Evolutionary conservation across 2,888 invertebrate genomes (phyloP), one percentile per base, ranked within the genome.

Genomic region (Sceliomorpha sp.): DNA sequence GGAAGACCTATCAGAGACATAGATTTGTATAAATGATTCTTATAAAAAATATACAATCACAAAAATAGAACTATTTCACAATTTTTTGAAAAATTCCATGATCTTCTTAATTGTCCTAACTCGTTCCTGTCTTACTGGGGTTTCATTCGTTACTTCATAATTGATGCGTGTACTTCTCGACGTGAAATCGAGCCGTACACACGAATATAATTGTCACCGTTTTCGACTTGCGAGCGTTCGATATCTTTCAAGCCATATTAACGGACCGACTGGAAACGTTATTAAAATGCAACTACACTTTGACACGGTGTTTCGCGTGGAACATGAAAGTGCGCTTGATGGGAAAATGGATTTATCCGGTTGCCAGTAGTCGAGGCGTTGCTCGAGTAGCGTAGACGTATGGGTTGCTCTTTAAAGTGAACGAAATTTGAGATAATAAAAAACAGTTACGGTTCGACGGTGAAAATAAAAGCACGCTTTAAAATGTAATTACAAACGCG

Each of bases 1-100:
- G 95, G 95, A 79, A 93, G 91, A 80, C 95, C 95, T 94, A 83
- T 2, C 82, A 74, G 72, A n/a, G n/a, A n/a, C n/a, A n/a, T n/a
- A n/a, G n/a, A n/a, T n/a, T n/a, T n/a, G n/a, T n/a, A n/a, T n/a
- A n/a, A n/a, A n/a, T n/a, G n/a, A n/a, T n/a, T n/a, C n/a, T n/a
- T n/a, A 59, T 14, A 12, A 13, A 3, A 58, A 20, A 8, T 4
- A 17, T 9, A 29, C n/a, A 14, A 8, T 44, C n/a, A n/a, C n/a
- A n/a, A n/a, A n/a, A n/a, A n/a, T n/a, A n/a, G n/a, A n/a, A n/a
- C n/a, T n/a, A n/a, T n/a, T n/a, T n/a, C n/a, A n/a, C n/a, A n/a
- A n/a, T n/a, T n/a, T n/a, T n/a, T n/a, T n/a, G n/a, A n/a, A n/a
- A n/a, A n/a, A n/a, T n/a, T n/a, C n/a, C n/a, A n/a, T n/a, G n/a